Conservation (phyloP, 2,888 invertebrate genomes). For the Eristalis tenax region DNA sequence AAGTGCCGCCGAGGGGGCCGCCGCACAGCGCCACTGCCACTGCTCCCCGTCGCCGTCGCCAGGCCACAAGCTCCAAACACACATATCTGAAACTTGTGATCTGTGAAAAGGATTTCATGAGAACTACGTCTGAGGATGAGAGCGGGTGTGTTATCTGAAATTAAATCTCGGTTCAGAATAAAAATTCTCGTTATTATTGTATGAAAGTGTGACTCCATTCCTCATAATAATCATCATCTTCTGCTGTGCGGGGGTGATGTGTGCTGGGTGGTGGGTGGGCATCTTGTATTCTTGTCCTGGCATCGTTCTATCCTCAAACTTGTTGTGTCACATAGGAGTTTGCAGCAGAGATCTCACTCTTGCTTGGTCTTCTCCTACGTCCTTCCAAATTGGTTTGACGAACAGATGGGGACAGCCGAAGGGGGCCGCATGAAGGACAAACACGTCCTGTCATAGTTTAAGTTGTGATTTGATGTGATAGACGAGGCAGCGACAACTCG, state of each 20-base stretch:
- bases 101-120: constrained; percentile 66
- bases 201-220: constrained; percentile 72
- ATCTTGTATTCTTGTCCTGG: constrained; percentile 48
- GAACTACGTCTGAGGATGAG: constrained; percentile 54
- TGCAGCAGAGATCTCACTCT: constrained; percentile 52
- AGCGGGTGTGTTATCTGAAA: constrained; percentile 63
- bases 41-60: not conserved
- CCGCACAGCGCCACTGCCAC: not conserved
- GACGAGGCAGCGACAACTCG: constrained; percentile 11
- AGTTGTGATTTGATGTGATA: constrained; percentile 55
- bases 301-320: constrained; percentile 53
- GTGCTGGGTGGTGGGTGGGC: not conserved
- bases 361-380: constrained; percentile 1
- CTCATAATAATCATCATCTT: constrained; percentile 71
- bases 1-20: constrained; percentile 54
- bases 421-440: constrained; percentile 13
- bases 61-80: constrained; percentile 5
- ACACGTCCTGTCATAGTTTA: constrained; percentile 44
- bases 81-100: constrained; percentile 65
- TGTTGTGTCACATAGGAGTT: constrained; percentile 49
- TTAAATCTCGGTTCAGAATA: constrained; percentile 70
- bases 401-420: not conserved
- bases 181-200: constrained; percentile 71
- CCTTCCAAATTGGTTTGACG: constrained; percentile 1
- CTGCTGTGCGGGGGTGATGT: constrained; percentile 7